A percentile compares a stretch with the other conserved stretches of the same genome.
phyloP scores from a whole-genome alignment of 2,113 vertebrate species.

The Rhinoptilus africanus region DNA sequence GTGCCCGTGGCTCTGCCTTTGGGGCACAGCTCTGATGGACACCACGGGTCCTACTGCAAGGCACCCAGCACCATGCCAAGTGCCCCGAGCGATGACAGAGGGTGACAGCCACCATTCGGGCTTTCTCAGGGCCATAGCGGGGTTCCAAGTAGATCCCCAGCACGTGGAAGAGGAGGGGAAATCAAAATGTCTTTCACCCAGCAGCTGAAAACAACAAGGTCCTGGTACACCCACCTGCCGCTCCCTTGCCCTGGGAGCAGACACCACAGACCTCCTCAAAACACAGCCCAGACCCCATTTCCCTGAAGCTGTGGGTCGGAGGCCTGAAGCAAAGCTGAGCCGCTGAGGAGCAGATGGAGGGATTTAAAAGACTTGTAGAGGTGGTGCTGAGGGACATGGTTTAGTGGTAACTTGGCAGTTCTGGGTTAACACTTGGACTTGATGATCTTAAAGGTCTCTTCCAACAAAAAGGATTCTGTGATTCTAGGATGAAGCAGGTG shows the following conservation, averaged over 20 bases:
- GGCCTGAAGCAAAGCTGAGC: neutral
- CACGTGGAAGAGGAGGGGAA: neutral
- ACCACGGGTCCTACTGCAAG: neutral
- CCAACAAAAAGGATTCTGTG: neutral
- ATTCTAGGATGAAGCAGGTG: rapidly evolving
- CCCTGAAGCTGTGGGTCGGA: rapidly evolving
- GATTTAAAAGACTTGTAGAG: neutral
- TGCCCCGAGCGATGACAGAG: neutral
- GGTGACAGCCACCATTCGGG: neutral
- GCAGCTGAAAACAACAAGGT: neutral
- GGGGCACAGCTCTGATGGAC: neutral
- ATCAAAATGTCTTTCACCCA: rapidly evolving
- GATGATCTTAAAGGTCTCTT: neutral
- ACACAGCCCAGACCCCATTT: neutral
- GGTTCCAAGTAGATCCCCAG: neutral
- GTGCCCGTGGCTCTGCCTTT: neutral
- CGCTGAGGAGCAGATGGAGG: neutral
- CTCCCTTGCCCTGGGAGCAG: neutral
- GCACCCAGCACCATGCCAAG: rapidly evolving
- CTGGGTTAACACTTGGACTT: neutral
- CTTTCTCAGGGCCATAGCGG: neutral
- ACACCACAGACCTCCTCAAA: neutral
- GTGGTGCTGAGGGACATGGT: neutral
- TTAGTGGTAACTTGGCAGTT: neutral
- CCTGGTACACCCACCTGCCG: too few species aligned